phyloP scores from a whole-genome alignment of 2,888 invertebrate genomes.

The Dolichomitus sp. region DNA sequence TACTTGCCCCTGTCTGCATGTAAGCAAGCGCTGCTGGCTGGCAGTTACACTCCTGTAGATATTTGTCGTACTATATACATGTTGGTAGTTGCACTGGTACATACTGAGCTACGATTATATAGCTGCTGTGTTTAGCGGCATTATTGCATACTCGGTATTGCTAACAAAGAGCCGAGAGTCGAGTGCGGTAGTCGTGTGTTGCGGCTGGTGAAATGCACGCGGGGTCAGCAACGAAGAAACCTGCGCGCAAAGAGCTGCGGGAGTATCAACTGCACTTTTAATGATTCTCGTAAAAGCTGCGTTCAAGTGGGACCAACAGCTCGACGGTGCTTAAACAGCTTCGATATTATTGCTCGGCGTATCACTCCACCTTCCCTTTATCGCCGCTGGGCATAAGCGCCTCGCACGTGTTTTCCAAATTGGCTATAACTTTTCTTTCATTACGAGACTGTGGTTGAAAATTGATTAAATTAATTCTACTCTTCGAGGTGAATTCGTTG shows the following conservation, averaged over 20 bases:
- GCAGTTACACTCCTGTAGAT: conserved; percentile 5
- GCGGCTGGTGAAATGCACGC: conserved; percentile 51
- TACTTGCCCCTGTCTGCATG: conserved; percentile 41
- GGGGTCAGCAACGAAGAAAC: conserved; percentile 27
- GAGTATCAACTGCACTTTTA: conserved; percentile 77
- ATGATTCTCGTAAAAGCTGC: conserved; percentile 77
- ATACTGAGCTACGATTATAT: conserved; percentile 15
- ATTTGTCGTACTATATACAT: conserved; percentile 19
- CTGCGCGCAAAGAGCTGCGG: conserved; percentile 30
- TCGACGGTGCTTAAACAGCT: conserved; percentile 71
- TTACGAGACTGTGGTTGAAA: conserved; percentile 29
- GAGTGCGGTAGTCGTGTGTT: conserved; percentile 22
- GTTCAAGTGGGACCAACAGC: conserved; percentile 44
- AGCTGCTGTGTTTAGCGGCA: conserved; percentile 5
- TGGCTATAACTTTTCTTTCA: conserved; percentile 55
- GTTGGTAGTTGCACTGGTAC: not conserved
- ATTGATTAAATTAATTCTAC: conserved; percentile 20
- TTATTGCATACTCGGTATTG: conserved; percentile 39
- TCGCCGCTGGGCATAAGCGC: conserved; percentile 41
- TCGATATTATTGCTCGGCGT: conserved; percentile 74
- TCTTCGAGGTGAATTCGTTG: not conserved
- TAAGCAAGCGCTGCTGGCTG: conserved; percentile 21
- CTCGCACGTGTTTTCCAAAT: conserved; percentile 51
- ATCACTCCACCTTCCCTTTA: conserved; percentile 68
- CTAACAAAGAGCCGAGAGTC: conserved; percentile 28